phyloP scores from a whole-genome alignment of 2,888 invertebrate genomes.

The Anoplius nigerrimus region DNA sequence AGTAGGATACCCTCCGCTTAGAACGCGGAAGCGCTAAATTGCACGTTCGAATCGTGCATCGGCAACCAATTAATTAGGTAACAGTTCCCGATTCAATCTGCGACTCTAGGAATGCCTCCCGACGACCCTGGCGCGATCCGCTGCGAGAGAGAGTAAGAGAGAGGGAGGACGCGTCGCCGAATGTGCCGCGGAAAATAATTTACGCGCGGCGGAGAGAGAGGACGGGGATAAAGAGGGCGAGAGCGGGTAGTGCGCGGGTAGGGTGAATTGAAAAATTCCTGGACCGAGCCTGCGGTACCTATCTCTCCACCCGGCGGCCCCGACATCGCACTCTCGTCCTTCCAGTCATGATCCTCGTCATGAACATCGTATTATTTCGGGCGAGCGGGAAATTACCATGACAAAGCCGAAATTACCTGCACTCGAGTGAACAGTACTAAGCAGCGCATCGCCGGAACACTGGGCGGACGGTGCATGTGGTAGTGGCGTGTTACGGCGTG shows the following conservation, averaged over 20 bases:
- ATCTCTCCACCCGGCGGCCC: not conserved
- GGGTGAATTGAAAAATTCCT: no score
- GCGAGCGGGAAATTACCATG: slow-evolving; percentile 58
- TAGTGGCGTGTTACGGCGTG: slow-evolving; percentile 32
- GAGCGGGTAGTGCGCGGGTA: no score
- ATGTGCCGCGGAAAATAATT: not conserved
- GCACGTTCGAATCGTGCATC: slow-evolving; percentile 24
- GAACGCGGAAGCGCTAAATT: slow-evolving; percentile 48
- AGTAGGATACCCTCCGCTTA: slow-evolving; percentile 13
- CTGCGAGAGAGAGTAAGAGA: not conserved
- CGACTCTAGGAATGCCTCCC: slow-evolving; percentile 21
- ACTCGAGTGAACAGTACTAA: slow-evolving; percentile 47
- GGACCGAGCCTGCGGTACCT: no score
- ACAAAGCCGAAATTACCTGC: slow-evolving; percentile 60
- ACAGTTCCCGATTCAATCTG: slow-evolving; percentile 39
- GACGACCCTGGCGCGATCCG: not conserved
- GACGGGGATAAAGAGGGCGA: no score
- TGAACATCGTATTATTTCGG: slow-evolving; percentile 46
- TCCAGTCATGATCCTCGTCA: slow-evolving; percentile 13
- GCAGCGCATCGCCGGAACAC: slow-evolving; percentile 41
- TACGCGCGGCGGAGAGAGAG: no score
- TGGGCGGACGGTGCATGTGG: slow-evolving; percentile 25
- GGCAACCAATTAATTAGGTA: slow-evolving; percentile 44
- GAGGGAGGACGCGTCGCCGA: not conserved
- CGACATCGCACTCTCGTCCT: slow-evolving; percentile 9